Percentiles rank a stretch among this genome's conserved stretches.
These are phyloP conservation scores for Sebastes hubbsi DNA, from an alignment of 2,797 vertebrate species.

Conservation along the genomic window DNA sequence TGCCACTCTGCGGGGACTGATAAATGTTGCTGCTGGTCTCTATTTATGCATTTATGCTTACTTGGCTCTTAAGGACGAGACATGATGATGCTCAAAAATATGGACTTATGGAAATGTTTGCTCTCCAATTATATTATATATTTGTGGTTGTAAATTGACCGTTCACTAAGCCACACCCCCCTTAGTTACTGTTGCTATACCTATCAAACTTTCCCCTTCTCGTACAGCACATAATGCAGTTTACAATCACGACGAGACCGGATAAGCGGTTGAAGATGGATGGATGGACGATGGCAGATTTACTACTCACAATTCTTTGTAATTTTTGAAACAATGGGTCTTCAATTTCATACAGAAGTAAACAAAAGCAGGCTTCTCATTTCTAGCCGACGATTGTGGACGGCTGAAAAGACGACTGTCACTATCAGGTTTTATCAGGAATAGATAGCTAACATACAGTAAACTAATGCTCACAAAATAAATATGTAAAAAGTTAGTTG, in stretches of 20 bases:
- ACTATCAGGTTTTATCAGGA: neutral
- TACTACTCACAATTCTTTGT: neutral
- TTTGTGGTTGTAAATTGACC: neutral
- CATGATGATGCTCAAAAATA: constrained; percentile 15
- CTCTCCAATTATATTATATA: neutral
- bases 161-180: neutral
- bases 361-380: neutral
- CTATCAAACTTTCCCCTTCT: neutral
- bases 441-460: too few species aligned
- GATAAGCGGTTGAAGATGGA: too few species aligned
- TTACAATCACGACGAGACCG: neutral
- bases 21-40: constrained; percentile 53
- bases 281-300: neutral
- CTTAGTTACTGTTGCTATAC: neutral
- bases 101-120: constrained; percentile 9
- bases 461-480: neutral
- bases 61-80: constrained; percentile 23
- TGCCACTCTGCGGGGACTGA: constrained; percentile 50
- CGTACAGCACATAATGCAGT: neutral
- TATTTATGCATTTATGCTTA: constrained; percentile 45
- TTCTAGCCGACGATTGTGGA: neutral
- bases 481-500: too few species aligned
- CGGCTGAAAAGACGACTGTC: neutral
- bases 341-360: neutral
- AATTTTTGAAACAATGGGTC: neutral